phyloP scores from a whole-genome alignment of 2,888 invertebrate species.

The Chloromyia formosa region DNA sequence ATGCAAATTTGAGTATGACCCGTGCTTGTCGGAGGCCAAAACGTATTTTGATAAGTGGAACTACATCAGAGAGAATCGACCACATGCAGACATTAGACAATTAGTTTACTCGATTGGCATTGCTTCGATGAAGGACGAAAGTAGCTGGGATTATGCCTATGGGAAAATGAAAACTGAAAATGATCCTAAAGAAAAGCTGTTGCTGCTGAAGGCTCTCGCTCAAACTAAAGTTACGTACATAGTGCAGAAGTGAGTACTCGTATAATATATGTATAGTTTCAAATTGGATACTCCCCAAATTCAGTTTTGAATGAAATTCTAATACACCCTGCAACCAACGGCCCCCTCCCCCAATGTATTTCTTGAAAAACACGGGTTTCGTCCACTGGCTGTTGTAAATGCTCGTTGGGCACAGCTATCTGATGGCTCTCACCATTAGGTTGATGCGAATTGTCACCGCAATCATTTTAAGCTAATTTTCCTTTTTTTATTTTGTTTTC shows the following conservation, averaged over 20 bases:
- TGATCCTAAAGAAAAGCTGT: neutral
- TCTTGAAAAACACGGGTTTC: too few species aligned
- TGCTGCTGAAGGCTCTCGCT: neutral
- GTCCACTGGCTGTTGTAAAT: too few species aligned
- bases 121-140: neutral
- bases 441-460: too few species aligned
- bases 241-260: neutral
- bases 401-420: too few species aligned
- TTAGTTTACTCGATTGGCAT: neutral
- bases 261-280: too few species aligned
- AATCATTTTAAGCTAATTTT: neutral
- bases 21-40: neutral
- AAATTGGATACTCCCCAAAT: too few species aligned
- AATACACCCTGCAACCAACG: too few species aligned
- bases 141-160: neutral
- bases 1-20: neutral
- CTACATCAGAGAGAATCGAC: neutral
- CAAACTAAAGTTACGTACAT: neutral
- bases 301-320: too few species aligned
- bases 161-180: neutral
- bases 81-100: neutral
- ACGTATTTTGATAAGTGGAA: neutral
- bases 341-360: too few species aligned
- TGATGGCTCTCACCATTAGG: too few species aligned
- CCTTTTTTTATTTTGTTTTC: neutral